Conservation (phyloP, 2,113 vertebrate genomes). For the Thamnophis sirtalis region DNA sequence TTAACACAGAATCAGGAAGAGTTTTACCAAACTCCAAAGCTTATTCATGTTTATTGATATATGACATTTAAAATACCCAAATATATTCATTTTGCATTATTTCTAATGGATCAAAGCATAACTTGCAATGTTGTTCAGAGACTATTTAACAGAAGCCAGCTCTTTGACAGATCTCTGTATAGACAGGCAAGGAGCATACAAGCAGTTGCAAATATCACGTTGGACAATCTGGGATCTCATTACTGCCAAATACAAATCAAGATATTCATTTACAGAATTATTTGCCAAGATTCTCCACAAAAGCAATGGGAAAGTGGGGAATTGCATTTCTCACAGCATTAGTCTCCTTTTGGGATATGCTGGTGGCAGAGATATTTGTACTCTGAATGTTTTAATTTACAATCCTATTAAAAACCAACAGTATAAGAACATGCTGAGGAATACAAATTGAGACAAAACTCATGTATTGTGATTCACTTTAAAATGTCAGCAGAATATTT, state of each 20-base stretch:
- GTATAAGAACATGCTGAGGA: conserved; percentile 29
- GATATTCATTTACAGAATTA: not conserved
- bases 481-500: conserved; percentile 43
- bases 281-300: conserved; percentile 20
- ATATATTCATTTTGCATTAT: not conserved
- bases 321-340: conserved; percentile 38
- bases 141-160: not conserved
- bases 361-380: conserved; percentile 46
- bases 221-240: not conserved
- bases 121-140: too few species aligned
- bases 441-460: conserved; percentile 18
- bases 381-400: conserved; percentile 37
- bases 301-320: conserved; percentile 33
- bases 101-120: not conserved
- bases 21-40: not conserved
- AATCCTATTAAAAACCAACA: conserved; percentile 13
- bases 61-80: not conserved
- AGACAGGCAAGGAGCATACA: not conserved
- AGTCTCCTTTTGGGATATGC: conserved; percentile 34
- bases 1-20: not conserved
- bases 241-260: not conserved
- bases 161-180: not conserved
- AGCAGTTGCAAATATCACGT: not conserved
- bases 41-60: not conserved
- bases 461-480: conserved; percentile 41